These are phyloP conservation scores for Phocoena phocoena DNA, from an alignment of 2,113 vertebrate genomes.

Conservation along the genomic window DNA sequence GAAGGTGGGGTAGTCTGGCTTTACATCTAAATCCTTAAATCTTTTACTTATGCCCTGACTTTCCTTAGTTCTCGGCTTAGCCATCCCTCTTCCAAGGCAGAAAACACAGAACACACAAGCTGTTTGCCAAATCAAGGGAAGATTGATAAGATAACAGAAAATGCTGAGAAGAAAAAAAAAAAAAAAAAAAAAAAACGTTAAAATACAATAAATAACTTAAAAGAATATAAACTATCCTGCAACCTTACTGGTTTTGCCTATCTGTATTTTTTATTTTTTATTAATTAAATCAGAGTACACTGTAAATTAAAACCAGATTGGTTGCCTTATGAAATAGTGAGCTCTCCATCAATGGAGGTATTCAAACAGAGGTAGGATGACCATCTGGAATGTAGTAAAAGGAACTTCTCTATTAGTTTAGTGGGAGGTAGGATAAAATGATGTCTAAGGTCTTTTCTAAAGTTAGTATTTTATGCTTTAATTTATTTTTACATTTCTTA, in stretches of 20 bases:
- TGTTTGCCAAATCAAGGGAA: background rate
- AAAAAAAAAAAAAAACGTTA: background rate
- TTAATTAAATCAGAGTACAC: background rate
- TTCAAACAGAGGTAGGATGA: background rate
- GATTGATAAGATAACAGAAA: background rate
- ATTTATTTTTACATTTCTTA: constrained; percentile 9
- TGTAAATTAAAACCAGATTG: background rate
- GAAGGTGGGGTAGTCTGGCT: background rate
- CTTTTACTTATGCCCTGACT: background rate
- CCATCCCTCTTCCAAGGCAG: background rate
- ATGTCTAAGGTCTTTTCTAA: background rate
- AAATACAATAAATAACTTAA: background rate
- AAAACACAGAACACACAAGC: background rate
- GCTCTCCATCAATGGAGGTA: background rate
- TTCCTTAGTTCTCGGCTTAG: background rate
- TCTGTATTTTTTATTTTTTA: background rate
- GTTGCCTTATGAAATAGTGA: background rate
- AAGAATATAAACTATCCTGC: background rate
- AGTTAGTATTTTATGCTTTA: constrained; percentile 31
- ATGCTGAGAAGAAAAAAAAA: background rate
- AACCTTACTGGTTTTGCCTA: background rate
- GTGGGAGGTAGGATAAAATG: background rate
- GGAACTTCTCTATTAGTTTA: background rate
- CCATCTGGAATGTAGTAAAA: background rate
- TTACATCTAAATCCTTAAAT: background rate